Base-by-base conservation (phyloP, 2,888 invertebrate species). In the Leucoptera coffeella region DNA sequence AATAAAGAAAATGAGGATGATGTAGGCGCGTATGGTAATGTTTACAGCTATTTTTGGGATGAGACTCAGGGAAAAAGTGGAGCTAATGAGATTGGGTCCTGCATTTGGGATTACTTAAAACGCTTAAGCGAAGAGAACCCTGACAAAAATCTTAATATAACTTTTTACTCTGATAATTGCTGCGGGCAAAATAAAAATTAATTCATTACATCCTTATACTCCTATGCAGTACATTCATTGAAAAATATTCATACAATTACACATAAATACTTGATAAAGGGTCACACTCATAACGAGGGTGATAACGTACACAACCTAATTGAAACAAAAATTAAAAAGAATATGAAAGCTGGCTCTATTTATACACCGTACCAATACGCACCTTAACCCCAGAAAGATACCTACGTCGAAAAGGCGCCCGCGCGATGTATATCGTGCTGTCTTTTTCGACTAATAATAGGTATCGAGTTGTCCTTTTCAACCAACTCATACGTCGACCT, bases 211-310 rank as follows among this genome's bases (percentile, higher is more conserved):
- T 17, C 11, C 14, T 10, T 30, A 13, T 30, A 29, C 14, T 23
- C 29, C 10, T 30, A 28, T 22, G 30, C 30, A 20, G 25, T 34
- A 14, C 6, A 22, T 2, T 25, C 22, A 17, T 23, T 33, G 23
- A 14, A 23, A 8, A 23, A 30, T 17, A 24, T 35, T 5, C 9
- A 23, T 22, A 21, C 29, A 8, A 33, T 35, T 21, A 35, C 35
- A 10, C 35, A 32, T 13, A 35, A 32, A 25, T 35, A 23, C 23
- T 12, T 33, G 0, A 32, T 35, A 4, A 33, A 33, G 22, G 35
- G 35, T 3, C 33, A 33, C 13, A 33, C 33, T 5, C 33, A 35
- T 13, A 33, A 33, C 20, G 31, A 35, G 19, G 35, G 26, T 7
- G 35, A 35, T 28, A 32, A 29, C 12, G 31, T 30, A 4, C 33